These are phyloP conservation scores for Felis catus DNA, from an alignment of 2,113 vertebrate genomes.

Conservation along the genomic window DNA sequence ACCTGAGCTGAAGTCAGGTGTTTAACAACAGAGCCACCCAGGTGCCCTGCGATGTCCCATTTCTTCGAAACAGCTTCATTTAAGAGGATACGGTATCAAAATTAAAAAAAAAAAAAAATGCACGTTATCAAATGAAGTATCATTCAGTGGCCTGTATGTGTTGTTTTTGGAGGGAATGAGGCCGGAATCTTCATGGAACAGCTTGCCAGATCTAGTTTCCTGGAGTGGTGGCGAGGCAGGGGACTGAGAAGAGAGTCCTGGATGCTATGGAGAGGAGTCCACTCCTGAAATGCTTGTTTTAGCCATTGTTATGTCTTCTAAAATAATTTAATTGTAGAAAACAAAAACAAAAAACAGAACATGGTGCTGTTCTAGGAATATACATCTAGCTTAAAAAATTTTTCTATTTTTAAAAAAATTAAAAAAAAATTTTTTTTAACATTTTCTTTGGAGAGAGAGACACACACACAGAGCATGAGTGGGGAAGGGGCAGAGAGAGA, in stretches of 20 bases:
- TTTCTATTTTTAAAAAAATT: too few species aligned
- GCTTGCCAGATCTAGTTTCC: too few species aligned
- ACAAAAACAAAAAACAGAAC: neutral
- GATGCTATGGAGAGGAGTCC: neutral
- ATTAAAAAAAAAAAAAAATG: neutral
- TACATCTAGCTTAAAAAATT: neutral
- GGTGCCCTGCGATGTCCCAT: neutral
- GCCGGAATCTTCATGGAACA: neutral
- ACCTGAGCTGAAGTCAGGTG: too few species aligned
- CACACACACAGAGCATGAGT: too few species aligned
- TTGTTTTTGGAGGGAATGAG: neutral
- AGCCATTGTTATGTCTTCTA: neutral
- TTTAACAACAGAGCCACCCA: too few species aligned
- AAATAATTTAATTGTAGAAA: neutral
- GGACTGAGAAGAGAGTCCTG: neutral
- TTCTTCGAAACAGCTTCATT: neutral
- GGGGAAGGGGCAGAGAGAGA: too few species aligned
- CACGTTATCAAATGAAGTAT: neutral
- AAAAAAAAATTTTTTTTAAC: too few species aligned
- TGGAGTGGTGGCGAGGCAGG: neutral
- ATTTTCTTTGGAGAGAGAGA: too few species aligned
- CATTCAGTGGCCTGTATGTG: neutral
- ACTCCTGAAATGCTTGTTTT: neutral
- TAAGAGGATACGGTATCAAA: neutral
- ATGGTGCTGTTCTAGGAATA: neutral